Evolutionary conservation across 2,113 vertebrate genomes (phyloP).

Genomic region (Sitta europaea): DNA sequence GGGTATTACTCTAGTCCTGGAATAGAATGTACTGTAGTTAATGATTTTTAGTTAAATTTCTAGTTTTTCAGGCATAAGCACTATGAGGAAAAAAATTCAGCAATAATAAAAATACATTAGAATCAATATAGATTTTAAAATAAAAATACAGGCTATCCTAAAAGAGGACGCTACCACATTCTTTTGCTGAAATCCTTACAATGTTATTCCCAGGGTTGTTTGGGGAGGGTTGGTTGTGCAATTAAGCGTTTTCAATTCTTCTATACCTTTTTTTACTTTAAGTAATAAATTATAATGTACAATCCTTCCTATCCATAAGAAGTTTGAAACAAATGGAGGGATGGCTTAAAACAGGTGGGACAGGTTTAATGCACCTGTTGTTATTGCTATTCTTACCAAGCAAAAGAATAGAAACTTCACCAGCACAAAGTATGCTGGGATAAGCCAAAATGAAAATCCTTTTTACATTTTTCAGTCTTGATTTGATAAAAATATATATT

Average conservation of each 20-base stretch:
- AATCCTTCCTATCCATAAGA: background rate
- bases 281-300: background rate
- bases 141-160: background rate
- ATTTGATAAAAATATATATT: background rate
- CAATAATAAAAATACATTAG: background rate
- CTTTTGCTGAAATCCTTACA: background rate
- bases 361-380: background rate
- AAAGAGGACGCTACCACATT: background rate
- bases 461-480: background rate
- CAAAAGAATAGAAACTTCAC: background rate
- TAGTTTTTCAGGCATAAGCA: background rate
- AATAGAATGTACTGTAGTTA: background rate
- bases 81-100: background rate
- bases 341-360: background rate
- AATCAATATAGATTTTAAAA: background rate
- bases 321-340: background rate
- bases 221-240: accelerated
- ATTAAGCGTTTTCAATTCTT: background rate
- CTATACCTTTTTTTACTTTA: background rate
- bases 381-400: background rate
- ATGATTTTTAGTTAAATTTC: background rate
- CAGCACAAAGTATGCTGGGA: background rate
- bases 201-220: background rate
- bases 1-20: background rate
- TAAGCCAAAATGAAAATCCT: background rate